Evolutionary conservation across 2,113 vertebrate species (phyloP), one percentile per base, ranked within the genome.

Genomic region (Psettodes erumei): DNA sequence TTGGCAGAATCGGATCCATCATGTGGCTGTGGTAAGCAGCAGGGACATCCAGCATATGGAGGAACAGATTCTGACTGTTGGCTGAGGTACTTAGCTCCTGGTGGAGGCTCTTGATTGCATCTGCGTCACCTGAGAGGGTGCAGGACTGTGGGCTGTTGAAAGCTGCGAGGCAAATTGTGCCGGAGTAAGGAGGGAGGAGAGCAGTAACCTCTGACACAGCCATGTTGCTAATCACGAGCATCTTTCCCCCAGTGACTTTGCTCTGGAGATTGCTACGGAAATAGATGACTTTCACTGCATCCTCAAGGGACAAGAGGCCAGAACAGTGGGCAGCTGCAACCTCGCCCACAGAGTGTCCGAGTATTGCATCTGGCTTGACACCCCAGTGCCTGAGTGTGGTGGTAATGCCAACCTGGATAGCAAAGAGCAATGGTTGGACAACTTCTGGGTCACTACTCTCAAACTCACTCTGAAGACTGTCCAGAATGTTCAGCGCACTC

Each of bases 311-410:
- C 81, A 97, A 84, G 61, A 94, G 89, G 4, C 96, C 96, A 37
- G 96, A 95, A 79, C 95, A 94, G 85, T 96, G 94, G 1, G 95
- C 95, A 5, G 96, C 96, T 67, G 96, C 95, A 18, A 96, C 90
- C 79, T 97, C 96, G 2, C 96, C 96, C 37, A 96, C 82, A 0
- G 96, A 97, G 77, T 94, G 93, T 6, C 96, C 96, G 27, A 97
- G 84, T n/a, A 89, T 86, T n/a, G 90, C 85, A 0, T 91, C 69
- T 0, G 96, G 94, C 33, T 93, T 92, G 38, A 96, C 81, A n/a
- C 96, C 96, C 96, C 95, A 97, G 60, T 93, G 76, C 45, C 88
- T 94, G 51, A 97, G 86, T 21, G 96, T 89, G 37, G 88, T 85
- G 64, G 77, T 79, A 48, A 95, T 86, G 21, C 94, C 94, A 75